A percentile compares a stretch with the other conserved stretches of the same genome.
Evolutionary conservation across 2,888 invertebrate species (phyloP).

Genomic region (Troides helena): DNA sequence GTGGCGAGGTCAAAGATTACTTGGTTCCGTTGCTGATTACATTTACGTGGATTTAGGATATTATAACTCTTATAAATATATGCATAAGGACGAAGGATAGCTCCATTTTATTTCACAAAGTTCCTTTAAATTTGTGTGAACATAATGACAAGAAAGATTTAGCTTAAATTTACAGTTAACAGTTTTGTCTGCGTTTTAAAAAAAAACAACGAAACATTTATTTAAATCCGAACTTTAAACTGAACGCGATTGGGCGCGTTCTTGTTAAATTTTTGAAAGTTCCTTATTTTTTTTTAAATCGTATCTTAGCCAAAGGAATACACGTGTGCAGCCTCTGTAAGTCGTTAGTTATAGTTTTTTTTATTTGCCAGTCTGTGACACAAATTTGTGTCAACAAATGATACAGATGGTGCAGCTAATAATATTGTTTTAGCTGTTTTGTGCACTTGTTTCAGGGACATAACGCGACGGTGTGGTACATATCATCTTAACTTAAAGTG

Average conservation of each 20-base stretch:
- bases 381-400: conserved; percentile 69
- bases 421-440: conserved; percentile 41
- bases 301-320: conserved; percentile 55
- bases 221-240: conserved; percentile 17
- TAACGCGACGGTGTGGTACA: not conserved
- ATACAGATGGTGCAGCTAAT: conserved; percentile 59
- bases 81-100: conserved; percentile 38
- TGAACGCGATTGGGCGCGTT: not conserved
- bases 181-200: conserved; percentile 39
- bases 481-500: not conserved
- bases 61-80: conserved; percentile 30
- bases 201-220: conserved; percentile 7
- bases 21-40: conserved; percentile 34
- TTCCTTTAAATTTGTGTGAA: conserved; percentile 33
- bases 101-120: not conserved
- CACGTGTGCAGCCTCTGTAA: conserved; percentile 63
- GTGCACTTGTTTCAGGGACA: not conserved
- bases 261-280: not conserved
- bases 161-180: conserved; percentile 53
- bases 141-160: conserved; percentile 67
- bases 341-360: conserved; percentile 63
- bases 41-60: conserved; percentile 1
- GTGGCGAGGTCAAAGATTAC: conserved; percentile 54
- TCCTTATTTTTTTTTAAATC: conserved; percentile 37
- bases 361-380: conserved; percentile 54